Conservation (phyloP, 2,113 vertebrate genomes). For the Chloropsis cyanopogon region DNA sequence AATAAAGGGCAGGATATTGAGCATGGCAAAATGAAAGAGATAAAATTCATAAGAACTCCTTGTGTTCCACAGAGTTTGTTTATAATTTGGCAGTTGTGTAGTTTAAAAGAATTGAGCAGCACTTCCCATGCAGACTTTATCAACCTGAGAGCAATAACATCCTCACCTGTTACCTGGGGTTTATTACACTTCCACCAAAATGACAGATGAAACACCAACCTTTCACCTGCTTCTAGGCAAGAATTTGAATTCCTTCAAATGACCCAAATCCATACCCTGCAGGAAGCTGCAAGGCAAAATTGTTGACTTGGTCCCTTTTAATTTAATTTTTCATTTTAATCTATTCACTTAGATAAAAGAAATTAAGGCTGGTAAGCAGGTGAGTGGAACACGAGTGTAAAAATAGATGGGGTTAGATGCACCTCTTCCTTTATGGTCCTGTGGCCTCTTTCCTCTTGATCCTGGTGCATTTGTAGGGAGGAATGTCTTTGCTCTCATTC, state of each 20-base stretch:
- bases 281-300: not conserved
- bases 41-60: not conserved
- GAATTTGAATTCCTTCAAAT: not conserved
- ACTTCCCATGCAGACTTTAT: not conserved
- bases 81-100: not conserved
- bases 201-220: not conserved
- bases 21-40: not conserved
- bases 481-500: not conserved
- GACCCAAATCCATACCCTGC: not conserved
- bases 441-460: not conserved
- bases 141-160: not conserved
- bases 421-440: not conserved
- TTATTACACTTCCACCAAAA: conserved; percentile 1
- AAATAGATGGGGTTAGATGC: not conserved
- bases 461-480: not conserved
- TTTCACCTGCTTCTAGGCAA: not conserved
- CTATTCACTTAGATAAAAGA: not conserved
- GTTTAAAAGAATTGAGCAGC: not conserved
- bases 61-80: not conserved
- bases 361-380: not conserved
- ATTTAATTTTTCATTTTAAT: not conserved
- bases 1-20: conserved; percentile 53
- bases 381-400: not conserved
- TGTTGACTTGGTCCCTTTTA: not conserved
- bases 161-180: not conserved